Base-by-base conservation (phyloP, 2,797 vertebrate species). In the Halcyon chelicuti region DNA sequence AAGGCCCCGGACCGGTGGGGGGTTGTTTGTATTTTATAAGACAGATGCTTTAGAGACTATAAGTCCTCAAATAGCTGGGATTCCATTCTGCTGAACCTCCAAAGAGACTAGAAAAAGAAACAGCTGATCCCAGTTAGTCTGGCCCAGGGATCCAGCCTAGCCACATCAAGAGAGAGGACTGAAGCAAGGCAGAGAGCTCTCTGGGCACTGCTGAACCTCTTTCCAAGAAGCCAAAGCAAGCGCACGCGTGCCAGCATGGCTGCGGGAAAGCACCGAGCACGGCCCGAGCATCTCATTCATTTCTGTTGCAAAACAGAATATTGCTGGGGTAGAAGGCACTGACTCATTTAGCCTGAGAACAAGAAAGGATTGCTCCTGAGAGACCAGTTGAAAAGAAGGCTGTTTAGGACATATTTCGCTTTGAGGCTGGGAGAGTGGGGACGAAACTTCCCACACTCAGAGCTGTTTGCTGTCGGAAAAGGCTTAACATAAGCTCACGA, bases 61-160 rank as follows among this genome's bases (percentile, higher is more conserved):
- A 96, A 96, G 90, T 76, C 85, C 87, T 96, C 93, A 94, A 68
- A 95, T 79, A 97, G 86, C 46, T 97, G 87, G 95, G 85, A 96
- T 97, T 96, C 93, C 95, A 85, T 86, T 94, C 94, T 94, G 81
- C 85, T 95, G 76, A 95, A 90, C 91, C 62, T 94, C 82, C 51
- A 70, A 75, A 0, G 1, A 94, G 74, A 80, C 81, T 68, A 58
- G 92, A 88, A 96, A 95, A 96, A 97, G 90, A 95, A 88, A 96
- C 75, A 96, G 80, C 91, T 94, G 89, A 97, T 91, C 75, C 85
- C 82, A 93, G 62, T 96, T 80, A 95, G 94, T 46, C 80, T 70
- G 18, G 88, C 90, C 14, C 40, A 37, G 73, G 94, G 94, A 96
- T 81, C 52, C 73, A 93, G 84, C 91, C 88, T 47, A 80, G 95